Evolutionary conservation across 2,888 invertebrate genomes (phyloP), one percentile per base, ranked within the genome.

Genomic region (Hyposoter dolosus): DNA sequence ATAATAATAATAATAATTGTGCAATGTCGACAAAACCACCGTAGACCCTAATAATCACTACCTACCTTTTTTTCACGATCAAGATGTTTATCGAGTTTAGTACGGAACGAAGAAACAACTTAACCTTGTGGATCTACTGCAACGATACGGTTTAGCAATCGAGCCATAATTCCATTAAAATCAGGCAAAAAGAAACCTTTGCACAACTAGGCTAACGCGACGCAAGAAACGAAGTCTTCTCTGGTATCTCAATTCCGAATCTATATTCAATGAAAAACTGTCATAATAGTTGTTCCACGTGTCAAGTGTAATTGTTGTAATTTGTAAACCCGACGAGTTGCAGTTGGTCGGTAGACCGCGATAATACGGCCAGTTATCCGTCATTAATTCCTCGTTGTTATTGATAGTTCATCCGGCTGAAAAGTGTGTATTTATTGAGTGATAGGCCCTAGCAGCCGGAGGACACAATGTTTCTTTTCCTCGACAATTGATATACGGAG

Each of bases 361-460:
- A 68, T 83, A 76, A 80, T 77, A 84, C 76, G 87, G 87, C 87
- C 87, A 87, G 83, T 87, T 87, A 71, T 77, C 85, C n/a, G 77
- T 10, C n/a, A 72, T 47, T 69, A 3, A 45, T 47, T 45, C 47
- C 10, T 68, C 47, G 19, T 83, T 63, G 69, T 81, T 50, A 68
- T 83, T 60, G 56, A 40, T 84, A 68, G 40, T 82, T 85, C 81
- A 60, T 77, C 68, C 65, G 79, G 83, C 85, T 85, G 85, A 85
- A 84, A 78, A 74, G 50, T 76, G 35, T n/a, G 53, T 76, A 66
- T 74, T 75, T 60, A 60, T 60, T 15, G 28, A 28, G 60, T 28
- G 28, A 28, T 60, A 60, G 60, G 60, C 60, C 60, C 60, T 28
- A 40, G 15, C 28, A 60, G 15, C 15, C 12, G 60, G 23, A 60